phyloP scores from a whole-genome alignment of 2,888 invertebrate genomes.

The Callosobruchus maculatus region DNA sequence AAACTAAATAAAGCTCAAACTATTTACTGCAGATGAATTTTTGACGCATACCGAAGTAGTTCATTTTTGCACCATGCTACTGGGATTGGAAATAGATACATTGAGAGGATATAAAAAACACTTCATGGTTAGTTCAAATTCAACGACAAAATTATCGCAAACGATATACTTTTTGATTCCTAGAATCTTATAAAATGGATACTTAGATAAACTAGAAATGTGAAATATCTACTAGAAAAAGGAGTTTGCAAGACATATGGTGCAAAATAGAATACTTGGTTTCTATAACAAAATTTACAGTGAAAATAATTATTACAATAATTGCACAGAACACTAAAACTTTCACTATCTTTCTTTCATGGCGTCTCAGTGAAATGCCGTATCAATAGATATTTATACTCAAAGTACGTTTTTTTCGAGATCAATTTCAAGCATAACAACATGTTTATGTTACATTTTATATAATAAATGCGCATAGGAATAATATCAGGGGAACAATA shows the following conservation, averaged over 20 bases:
- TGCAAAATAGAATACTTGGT: neutral
- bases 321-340: neutral
- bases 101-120: too few relatives aligned
- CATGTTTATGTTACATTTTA: neutral
- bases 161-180: too few relatives aligned
- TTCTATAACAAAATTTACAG: neutral
- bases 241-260: neutral
- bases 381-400: neutral
- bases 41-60: neutral
- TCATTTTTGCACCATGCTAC: too few relatives aligned
- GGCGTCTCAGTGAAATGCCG: neutral
- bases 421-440: neutral
- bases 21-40: neutral
- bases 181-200: too few relatives aligned
- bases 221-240: too few relatives aligned
- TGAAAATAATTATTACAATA: too few relatives aligned
- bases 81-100: too few relatives aligned
- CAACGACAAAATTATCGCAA: too few relatives aligned
- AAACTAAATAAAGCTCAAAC: neutral
- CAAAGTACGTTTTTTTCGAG: neutral
- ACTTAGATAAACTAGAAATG: too few relatives aligned
- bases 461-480: neutral
- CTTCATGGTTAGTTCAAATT: too few relatives aligned
- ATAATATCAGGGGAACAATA: neutral
- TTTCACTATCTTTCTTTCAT: neutral